Conservation (phyloP, 2,888 invertebrate species). For the Meliscaeva auricollis region DNA sequence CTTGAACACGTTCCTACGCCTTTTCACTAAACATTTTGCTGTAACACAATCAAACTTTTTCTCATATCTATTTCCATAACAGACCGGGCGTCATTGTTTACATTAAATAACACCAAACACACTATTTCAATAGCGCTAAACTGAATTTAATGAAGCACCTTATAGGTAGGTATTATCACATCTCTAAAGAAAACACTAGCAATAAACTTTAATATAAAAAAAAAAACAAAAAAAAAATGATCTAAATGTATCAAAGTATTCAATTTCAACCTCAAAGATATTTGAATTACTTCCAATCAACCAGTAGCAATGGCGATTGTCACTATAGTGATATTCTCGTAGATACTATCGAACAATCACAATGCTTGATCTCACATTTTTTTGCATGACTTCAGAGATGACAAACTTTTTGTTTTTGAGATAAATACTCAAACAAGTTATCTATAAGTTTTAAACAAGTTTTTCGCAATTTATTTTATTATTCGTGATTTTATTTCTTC, state of each 20-base stretch:
- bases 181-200: neutral
- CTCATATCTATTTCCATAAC: constrained; percentile 28
- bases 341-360: constrained; percentile 8
- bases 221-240: neutral
- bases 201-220: no score
- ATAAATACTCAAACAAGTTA: constrained; percentile 1
- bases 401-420: neutral
- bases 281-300: constrained; percentile 57
- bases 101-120: constrained; percentile 18
- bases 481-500: constrained; percentile 2
- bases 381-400: constrained; percentile 25
- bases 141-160: neutral
- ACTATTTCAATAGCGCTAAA: neutral
- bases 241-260: constrained; percentile 1
- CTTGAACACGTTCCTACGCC: neutral
- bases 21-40: neutral
- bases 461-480: neutral
- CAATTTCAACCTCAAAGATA: constrained; percentile 35
- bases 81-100: constrained; percentile 36
- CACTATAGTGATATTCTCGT: neutral
- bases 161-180: neutral
- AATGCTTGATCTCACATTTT: constrained; percentile 19
- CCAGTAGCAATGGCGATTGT: constrained; percentile 36
- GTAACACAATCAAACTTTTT: neutral
- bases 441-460: constrained; percentile 14